A percentile compares a stretch with the other conserved stretches of the same genome.
phyloP scores from a whole-genome alignment of 2,113 vertebrate genomes.

The Tragelaphus buxtoni region DNA sequence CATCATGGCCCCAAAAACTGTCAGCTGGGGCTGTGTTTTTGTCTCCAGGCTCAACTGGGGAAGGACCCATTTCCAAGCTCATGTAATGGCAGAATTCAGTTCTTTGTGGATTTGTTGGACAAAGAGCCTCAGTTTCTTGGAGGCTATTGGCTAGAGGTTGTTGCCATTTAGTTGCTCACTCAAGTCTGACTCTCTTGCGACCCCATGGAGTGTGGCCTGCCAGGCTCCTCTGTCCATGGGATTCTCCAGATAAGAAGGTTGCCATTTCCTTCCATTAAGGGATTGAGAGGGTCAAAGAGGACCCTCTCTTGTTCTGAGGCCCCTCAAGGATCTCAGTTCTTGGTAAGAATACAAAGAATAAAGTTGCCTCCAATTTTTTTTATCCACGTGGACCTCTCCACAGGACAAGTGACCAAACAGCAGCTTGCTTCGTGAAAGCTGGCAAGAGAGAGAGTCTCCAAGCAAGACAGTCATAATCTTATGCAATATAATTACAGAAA shows the following conservation, averaged over 20 bases:
- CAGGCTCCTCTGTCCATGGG: neutral
- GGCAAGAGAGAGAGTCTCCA: neutral
- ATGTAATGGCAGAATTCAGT: neutral
- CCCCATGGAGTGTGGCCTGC: neutral
- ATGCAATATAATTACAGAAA: neutral
- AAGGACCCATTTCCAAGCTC: neutral
- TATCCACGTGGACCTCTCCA: neutral
- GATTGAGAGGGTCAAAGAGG: neutral
- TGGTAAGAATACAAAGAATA: neutral
- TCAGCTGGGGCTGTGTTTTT: neutral
- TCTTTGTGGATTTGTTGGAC: neutral
- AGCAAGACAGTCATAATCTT: neutral
- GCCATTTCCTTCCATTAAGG: neutral
- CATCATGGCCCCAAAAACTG: neutral
- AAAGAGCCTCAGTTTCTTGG: neutral
- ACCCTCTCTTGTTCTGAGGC: neutral
- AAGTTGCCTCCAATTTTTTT: neutral
- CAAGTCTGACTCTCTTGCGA: neutral
- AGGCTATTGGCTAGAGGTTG: neutral
- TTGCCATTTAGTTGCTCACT: neutral
- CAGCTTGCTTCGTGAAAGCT: neutral
- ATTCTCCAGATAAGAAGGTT: neutral
- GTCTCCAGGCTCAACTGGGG: neutral
- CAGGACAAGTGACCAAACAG: neutral
- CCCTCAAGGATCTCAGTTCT: neutral